Conservation (phyloP, 35 echinoderm and acorn worm genomes). For the Ptychodera flava region DNA sequence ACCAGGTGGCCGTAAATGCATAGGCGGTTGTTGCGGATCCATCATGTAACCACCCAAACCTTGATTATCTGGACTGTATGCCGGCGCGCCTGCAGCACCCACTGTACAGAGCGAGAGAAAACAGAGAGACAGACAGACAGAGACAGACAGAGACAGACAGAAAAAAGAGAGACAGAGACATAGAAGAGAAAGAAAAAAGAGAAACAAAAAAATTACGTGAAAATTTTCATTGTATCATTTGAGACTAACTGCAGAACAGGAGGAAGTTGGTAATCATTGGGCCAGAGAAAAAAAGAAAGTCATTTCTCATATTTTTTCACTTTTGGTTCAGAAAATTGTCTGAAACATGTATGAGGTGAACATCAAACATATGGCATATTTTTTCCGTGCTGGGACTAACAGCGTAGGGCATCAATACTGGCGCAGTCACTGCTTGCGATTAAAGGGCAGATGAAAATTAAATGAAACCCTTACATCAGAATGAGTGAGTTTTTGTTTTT, state of each 20-base stretch:
- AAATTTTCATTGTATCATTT: not conserved
- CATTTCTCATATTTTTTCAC: no score
- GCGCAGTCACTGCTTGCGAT: no score
- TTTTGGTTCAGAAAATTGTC: no score
- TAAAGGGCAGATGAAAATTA: no score
- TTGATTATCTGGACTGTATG: constrained; percentile 33
- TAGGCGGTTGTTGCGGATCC: constrained; percentile 42
- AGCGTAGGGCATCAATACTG: no score
- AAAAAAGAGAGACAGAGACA: constrained; percentile 15
- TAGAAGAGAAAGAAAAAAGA: constrained; percentile 7
- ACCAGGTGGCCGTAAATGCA: constrained; percentile 45
- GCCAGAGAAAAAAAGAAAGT: no score
- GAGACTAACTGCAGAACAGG: not conserved
- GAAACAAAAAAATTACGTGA: not conserved
- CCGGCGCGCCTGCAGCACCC: constrained; percentile 39
- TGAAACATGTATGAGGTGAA: no score
- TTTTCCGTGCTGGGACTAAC: no score
- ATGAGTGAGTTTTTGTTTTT: no score
- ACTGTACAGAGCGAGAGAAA: constrained; percentile 20
- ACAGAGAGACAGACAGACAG: constrained; percentile 3
- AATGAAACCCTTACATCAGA: no score
- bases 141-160: not conserved
- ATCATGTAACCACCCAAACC: constrained; percentile 44
- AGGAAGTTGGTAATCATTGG: not conserved
- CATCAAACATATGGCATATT: no score